Evolutionary conservation across 2,888 invertebrate species (phyloP).

Genomic region (Tineola bisselliella): DNA sequence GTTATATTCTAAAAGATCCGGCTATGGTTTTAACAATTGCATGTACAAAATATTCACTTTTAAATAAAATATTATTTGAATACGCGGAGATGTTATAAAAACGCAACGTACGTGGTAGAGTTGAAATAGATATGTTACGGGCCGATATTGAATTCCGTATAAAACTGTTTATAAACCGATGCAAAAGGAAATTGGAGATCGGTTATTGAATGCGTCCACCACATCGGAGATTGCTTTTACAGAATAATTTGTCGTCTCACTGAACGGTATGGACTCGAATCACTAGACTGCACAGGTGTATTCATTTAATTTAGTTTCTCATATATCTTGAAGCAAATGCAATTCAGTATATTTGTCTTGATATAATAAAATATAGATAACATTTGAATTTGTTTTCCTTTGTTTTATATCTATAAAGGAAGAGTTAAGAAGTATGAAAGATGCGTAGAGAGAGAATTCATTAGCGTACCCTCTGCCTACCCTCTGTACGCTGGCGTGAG

Average conservation of each 20-base stretch:
- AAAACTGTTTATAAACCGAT: conserved; percentile 7
- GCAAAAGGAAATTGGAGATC: conserved; percentile 5
- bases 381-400: no score
- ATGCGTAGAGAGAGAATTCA: no score
- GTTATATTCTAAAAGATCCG: no score
- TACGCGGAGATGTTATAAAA: background rate
- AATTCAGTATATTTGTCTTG: no score
- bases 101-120: background rate
- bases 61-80: background rate
- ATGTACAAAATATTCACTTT: background rate
- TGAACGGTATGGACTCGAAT: background rate
- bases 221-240: conserved; percentile 11
- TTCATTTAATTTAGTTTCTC: background rate
- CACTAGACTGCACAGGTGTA: background rate
- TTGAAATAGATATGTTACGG: conserved; percentile 1
- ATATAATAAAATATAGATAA: no score
- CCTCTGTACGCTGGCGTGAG: no score
- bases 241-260: conserved; percentile 13
- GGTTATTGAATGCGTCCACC: conserved; percentile 10
- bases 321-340: no score
- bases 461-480: no score
- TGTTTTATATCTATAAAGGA: no score
- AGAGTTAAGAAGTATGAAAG: no score
- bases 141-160: background rate
- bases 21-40: no score